phyloP scores from a whole-genome alignment of 2,888 invertebrate genomes.

The Lasioglossum leucozonium region DNA sequence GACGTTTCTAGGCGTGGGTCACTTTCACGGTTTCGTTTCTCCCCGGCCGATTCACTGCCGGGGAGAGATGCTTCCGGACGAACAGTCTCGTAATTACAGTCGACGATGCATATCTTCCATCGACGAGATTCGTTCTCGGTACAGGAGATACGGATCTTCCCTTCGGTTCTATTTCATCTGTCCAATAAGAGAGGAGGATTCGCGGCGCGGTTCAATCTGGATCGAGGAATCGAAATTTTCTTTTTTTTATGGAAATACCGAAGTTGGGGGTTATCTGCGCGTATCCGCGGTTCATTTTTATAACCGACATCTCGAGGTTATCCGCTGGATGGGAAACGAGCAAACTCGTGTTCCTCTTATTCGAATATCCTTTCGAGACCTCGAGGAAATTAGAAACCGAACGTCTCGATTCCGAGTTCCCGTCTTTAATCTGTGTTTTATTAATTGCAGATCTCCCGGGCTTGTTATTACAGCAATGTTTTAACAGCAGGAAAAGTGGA shows the following conservation, averaged over 20 bases:
- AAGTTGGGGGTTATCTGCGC: background rate
- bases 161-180: background rate
- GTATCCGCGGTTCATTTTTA: background rate
- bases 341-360: background rate
- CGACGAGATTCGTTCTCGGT: background rate
- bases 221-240: background rate
- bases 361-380: background rate
- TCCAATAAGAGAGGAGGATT: background rate
- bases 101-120: background rate
- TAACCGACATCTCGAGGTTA: background rate
- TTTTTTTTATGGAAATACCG: background rate
- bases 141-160: background rate
- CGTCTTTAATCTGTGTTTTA: too few relatives aligned
- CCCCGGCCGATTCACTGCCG: background rate
- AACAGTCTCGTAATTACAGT: background rate
- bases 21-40: constrained; percentile 63
- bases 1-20: constrained; percentile 23
- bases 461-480: background rate
- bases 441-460: background rate
- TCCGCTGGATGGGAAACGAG: background rate
- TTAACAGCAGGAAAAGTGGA: background rate
- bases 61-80: background rate
- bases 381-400: background rate
- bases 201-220: background rate
- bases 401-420: background rate